Conservation (phyloP, 2,113 vertebrate genomes). For the Talpa occidentalis region DNA sequence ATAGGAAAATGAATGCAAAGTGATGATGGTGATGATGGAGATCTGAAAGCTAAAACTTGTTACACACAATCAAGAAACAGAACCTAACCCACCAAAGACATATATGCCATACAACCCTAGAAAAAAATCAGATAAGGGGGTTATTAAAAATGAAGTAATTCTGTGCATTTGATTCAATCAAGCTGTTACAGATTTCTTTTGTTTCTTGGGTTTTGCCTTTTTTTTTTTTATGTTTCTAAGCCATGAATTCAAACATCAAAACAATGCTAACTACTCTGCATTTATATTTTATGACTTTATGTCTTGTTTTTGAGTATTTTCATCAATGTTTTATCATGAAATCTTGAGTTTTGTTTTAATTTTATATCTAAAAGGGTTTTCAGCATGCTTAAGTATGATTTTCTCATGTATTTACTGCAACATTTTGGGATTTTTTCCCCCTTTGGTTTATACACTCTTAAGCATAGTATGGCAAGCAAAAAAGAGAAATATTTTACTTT, state of each 20-base stretch:
- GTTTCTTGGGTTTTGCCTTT: constrained; percentile 2
- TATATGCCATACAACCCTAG: not conserved
- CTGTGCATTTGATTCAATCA: not conserved
- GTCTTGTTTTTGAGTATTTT: constrained; percentile 60
- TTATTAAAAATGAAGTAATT: not conserved
- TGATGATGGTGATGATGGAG: not conserved
- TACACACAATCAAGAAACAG: not conserved
- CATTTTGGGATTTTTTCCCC: not conserved
- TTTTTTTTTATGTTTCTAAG: constrained; percentile 34
- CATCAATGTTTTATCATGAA: constrained; percentile 66
- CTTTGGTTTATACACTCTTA: not conserved
- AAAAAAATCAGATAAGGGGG: not conserved
- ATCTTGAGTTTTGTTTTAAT: constrained; percentile 60
- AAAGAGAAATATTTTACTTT: not conserved
- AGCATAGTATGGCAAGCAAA: not conserved
- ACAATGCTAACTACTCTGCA: constrained; percentile 57
- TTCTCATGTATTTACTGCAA: constrained; percentile 3
- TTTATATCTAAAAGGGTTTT: constrained; percentile 38
- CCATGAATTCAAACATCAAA: constrained; percentile 55
- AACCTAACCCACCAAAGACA: not conserved
- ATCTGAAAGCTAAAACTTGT: not conserved
- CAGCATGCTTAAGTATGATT: not conserved
- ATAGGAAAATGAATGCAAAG: not conserved
- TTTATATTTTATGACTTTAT: constrained; percentile 75
- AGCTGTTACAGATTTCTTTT: not conserved